phyloP scores from a whole-genome alignment of 2,888 invertebrate genomes.

The Drosophila anomalata region DNA sequence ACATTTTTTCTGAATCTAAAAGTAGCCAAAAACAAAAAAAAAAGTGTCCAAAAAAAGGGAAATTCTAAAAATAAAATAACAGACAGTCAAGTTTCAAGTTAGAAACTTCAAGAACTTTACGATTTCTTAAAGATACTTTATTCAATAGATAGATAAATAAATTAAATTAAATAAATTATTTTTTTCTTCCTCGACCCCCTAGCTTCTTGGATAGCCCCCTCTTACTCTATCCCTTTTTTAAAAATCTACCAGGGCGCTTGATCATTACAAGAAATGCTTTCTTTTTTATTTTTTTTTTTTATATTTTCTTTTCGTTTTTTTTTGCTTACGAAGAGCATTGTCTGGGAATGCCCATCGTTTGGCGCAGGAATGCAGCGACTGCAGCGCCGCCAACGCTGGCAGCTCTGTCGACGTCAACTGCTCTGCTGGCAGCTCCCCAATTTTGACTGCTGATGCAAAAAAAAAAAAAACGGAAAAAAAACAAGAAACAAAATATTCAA shows the following conservation, averaged over 20 bases:
- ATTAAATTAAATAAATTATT: too few species aligned
- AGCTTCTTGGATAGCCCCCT: not conserved
- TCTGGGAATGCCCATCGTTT: slow-evolving; percentile 73
- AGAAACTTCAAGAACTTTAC: slow-evolving; percentile 17
- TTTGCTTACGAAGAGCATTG: slow-evolving; percentile 49
- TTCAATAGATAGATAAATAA: too few species aligned
- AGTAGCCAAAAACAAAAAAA: slow-evolving; percentile 62
- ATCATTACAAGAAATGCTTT: slow-evolving; percentile 19
- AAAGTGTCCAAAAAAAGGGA: slow-evolving; percentile 6
- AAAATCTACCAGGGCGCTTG: slow-evolving; percentile 54
- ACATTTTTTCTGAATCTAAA: slow-evolving; percentile 70
- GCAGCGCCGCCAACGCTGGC: slow-evolving; percentile 6
- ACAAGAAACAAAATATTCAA: not conserved
- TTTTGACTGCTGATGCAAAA: slow-evolving; percentile 2
- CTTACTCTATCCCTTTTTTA: slow-evolving; percentile 59
- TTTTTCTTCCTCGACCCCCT: not conserved
- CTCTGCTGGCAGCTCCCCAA: slow-evolving; percentile 30
- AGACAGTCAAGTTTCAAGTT: slow-evolving; percentile 7
- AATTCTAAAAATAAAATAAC: slow-evolving; percentile 4
- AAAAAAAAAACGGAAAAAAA: not conserved
- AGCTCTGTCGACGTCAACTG: slow-evolving; percentile 5
- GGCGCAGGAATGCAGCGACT: slow-evolving; percentile 55
- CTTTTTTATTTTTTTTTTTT: slow-evolving; percentile 12
- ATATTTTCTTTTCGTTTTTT: not conserved
- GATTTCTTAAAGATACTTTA: too few species aligned